Conservation (phyloP, 2,797 vertebrate species). For the Sciaenops ocellatus region DNA sequence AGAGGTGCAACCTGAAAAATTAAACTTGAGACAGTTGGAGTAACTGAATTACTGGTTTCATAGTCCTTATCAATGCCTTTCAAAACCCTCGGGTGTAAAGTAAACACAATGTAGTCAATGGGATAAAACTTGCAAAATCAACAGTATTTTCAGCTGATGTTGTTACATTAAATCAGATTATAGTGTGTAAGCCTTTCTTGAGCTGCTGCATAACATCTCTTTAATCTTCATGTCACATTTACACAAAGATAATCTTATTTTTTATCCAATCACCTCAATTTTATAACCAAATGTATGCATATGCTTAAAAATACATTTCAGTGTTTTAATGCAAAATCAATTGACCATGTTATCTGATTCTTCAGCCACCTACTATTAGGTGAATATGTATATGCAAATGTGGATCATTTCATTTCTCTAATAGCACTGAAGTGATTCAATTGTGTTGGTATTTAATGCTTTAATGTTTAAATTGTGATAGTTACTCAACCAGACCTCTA, state of each 20-base stretch:
- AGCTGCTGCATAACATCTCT: background rate
- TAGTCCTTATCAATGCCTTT: background rate
- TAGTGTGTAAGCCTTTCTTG: background rate
- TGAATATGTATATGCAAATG: background rate
- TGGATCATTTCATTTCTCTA: background rate
- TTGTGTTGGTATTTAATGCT: background rate
- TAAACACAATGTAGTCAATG: background rate
- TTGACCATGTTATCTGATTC: no score
- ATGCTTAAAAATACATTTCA: background rate
- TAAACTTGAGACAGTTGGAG: slow-evolving; percentile 2
- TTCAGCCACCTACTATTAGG: background rate
- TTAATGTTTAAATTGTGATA: background rate
- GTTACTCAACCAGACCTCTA: background rate
- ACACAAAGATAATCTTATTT: background rate
- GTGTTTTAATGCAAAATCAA: no score
- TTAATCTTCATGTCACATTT: background rate
- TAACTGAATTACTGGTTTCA: background rate
- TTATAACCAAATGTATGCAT: background rate
- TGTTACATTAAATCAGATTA: background rate
- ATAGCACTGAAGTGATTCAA: background rate
- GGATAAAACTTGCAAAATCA: slow-evolving; percentile 1
- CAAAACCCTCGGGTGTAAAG: background rate
- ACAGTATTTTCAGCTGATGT: background rate
- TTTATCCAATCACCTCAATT: background rate
- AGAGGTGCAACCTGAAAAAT: slow-evolving; percentile 14